Base-by-base conservation (phyloP, 1,140 invertebrate species). In the Drosophila tropicalis region DNA sequence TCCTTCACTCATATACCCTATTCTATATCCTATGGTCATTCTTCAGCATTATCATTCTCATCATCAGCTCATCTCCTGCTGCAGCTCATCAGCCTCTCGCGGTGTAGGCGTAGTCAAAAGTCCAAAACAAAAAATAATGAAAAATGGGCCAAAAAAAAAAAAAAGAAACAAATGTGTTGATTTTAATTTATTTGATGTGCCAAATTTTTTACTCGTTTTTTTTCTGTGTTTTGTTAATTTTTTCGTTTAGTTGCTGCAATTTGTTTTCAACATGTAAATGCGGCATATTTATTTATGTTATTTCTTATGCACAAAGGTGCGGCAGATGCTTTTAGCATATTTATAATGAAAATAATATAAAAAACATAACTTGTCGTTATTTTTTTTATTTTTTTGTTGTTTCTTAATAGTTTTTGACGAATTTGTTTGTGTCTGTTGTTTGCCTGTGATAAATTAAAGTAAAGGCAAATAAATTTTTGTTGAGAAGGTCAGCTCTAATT, bases 261-360 rank as follows among this genome's bases (percentile, higher is more conserved):
- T 76, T 70, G 56, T 70, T 74, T 51, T 15, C 72, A 57, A 68
- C 58, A 80, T 60, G 61, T 69, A 84, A 80, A 72, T 67, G 54
- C 69, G 44, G 44, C 7, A 51, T 22, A 68, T 41, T 67, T 61
- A 54, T 61, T 41, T 41, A 25, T 58, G 56, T 36, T 58, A 36
- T 58, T 58, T 58, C 56, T 58, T 58, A 64, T 22, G 55, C 55
- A 66, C 65, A 41, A 32, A 77, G 32, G 54, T 12, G 32, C 17
- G 47, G 57, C 70, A 84, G 56, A 70, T 68, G 62, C 51, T 62
- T 72, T 84, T 57, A 67, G 56, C 56, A 61, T 63, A 76, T 76
- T 72, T 55, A 70, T 76, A 64, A 76, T 51, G 70, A 58, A 68
- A 76, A 76, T 57, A 66, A 76, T 69, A 62, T 32, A 39, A 72